Evolutionary conservation across 2,113 vertebrate species (phyloP), one percentile per base, ranked within the genome.

Genomic region (Erythrocebus patas): DNA sequence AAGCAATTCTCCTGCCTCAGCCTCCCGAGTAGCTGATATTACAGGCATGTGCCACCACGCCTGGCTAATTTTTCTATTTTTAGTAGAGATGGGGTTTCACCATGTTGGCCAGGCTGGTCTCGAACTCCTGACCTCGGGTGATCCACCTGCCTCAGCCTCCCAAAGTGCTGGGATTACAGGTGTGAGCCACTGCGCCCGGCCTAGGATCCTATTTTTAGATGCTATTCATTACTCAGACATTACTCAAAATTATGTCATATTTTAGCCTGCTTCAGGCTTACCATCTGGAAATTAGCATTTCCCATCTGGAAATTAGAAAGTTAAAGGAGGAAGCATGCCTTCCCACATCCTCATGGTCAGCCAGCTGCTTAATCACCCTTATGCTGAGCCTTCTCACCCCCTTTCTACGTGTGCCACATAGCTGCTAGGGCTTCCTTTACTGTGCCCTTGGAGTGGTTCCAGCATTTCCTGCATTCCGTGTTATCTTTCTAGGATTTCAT

Each of bases 371-470:
- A 6, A 7, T 7, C 16, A 11, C 43, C 23, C 7, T 52, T 6
- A 1, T 1, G 64, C 38, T 1, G 18, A 40, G 7, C 7, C 35
- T 17, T 20, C 25, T 13, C 18, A 11, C 1, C 0, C 3, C 59
- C 61, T 76, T 16, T 38, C 27, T 45, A 5, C 2, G n/a, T 3
- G 9, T 13, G 11, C 59, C 2, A 3, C 4, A 1, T 5, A 3
- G 17, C 10, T 11, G 17, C 2, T 27, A 52, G 12, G 16, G 12
- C 55, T 82, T 38, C 50, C 52, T 72, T 61, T 38, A 4, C 8
- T 1, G 6, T 2, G 8, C 10, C 61, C 12, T 66, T 25, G 55
- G 20, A 7, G 43, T 64, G 35, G 6, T 30, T n/a, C 72, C 25
- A 3, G 73, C 40, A 12, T 89, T 76, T 61, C 59, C 43, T 25